Evolutionary conservation across 1,140 invertebrate genomes (phyloP).

Genomic region (Rhopalosiphum padi): DNA sequence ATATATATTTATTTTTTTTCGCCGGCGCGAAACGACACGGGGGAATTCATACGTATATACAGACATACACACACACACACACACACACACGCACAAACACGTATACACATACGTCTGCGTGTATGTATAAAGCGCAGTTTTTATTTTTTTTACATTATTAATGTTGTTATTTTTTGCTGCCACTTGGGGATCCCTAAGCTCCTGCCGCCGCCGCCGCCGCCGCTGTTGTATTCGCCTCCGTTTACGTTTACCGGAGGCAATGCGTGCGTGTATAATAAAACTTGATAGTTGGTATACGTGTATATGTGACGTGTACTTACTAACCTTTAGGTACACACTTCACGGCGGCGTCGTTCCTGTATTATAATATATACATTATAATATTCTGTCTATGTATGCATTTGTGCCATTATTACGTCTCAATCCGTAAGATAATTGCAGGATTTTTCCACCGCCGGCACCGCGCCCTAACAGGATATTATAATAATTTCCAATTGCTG

Average conservation of each 20-base stretch:
- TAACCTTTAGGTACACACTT: no score
- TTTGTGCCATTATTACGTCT: neutral
- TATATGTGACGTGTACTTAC: no score
- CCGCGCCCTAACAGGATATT: no score
- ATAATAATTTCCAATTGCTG: neutral
- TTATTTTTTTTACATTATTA: constrained; percentile 26
- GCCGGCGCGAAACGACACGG: neutral
- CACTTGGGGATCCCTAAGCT: constrained; percentile 1
- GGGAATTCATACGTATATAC: neutral
- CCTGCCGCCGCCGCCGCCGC: neutral
- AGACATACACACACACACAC: neutral
- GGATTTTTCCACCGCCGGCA: no score
- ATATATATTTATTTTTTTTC: neutral
- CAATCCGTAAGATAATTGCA: neutral
- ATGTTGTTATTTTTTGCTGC: constrained; percentile 27
- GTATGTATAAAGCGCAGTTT: neutral
- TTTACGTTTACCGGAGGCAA: neutral
- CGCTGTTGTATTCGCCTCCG: neutral
- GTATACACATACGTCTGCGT: no score
- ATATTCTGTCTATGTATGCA: neutral
- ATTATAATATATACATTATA: neutral
- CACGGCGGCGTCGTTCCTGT: no score
- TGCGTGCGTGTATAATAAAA: neutral
- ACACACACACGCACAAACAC: no score
- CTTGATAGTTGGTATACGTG: neutral